Conservation (phyloP, 1,140 invertebrate species). For the Ceratitis capitata region DNA sequence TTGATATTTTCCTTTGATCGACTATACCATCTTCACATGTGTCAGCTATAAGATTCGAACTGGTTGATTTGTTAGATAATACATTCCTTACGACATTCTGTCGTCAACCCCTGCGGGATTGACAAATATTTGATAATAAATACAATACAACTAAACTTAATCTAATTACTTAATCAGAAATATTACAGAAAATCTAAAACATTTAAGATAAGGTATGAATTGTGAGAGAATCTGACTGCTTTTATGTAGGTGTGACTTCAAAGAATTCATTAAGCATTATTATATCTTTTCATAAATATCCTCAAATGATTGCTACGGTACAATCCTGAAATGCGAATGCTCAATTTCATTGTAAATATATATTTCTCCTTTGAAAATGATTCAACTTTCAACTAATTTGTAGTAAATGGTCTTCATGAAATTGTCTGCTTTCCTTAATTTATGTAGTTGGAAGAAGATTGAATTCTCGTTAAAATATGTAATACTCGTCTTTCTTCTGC, state of each 20-base stretch:
- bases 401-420: not conserved
- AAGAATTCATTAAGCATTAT: not conserved
- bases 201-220: not conserved
- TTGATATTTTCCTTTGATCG: not conserved
- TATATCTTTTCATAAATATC: not conserved
- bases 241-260: not conserved
- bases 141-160: slow-evolving; percentile 34
- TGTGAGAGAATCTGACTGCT: not conserved
- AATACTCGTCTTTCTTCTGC: slow-evolving; percentile 18
- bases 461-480: not conserved
- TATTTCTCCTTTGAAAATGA: not conserved
- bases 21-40: not conserved
- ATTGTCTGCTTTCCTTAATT: not conserved
- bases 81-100: slow-evolving; percentile 20
- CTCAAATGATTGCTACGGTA: not conserved
- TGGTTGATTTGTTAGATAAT: slow-evolving; percentile 7
- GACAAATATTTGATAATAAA: slow-evolving; percentile 27
- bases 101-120: not conserved
- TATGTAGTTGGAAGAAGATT: not conserved
- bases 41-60: not conserved
- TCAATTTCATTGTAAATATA: not conserved
- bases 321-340: not conserved
- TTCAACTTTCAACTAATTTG: not conserved
- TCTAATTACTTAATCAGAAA: not conserved
- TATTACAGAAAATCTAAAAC: slow-evolving; percentile 23